Conservation (phyloP, 2,888 invertebrate genomes). For the Trachelus tabidus region DNA sequence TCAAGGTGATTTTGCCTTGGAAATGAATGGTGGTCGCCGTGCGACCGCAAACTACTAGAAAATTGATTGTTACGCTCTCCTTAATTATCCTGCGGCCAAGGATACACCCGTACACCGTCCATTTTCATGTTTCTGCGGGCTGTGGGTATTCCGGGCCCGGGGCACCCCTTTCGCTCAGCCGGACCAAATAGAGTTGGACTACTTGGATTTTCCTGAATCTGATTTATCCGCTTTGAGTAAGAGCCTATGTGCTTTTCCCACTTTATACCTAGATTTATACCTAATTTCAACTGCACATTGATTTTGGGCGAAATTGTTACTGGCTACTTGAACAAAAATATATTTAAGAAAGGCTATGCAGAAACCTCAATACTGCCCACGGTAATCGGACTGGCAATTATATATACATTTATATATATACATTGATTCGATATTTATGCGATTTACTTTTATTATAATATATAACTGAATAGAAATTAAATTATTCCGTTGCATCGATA, state of each 20-base stretch:
- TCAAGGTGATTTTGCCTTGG: background rate
- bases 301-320: background rate
- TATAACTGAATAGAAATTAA: background rate
- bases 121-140: background rate
- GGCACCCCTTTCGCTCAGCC: background rate
- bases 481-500: background rate
- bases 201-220: background rate
- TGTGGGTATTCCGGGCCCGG: background rate
- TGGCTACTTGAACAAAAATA: background rate
- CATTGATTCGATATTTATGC: background rate
- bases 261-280: background rate
- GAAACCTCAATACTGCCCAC: background rate
- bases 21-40: constrained; percentile 42
- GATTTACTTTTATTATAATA: background rate
- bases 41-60: constrained; percentile 54
- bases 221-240: background rate
- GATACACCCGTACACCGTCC: background rate
- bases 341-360: background rate
- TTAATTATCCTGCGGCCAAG: constrained; percentile 41
- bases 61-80: constrained; percentile 52
- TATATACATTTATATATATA: no score
- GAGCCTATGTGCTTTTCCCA: background rate
- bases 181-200: background rate
- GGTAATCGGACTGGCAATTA: no score
- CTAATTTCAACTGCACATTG: background rate